These are phyloP conservation scores for Elymnias hypermnestra DNA, from an alignment of 1,140 invertebrate species.

Conservation along the genomic window DNA sequence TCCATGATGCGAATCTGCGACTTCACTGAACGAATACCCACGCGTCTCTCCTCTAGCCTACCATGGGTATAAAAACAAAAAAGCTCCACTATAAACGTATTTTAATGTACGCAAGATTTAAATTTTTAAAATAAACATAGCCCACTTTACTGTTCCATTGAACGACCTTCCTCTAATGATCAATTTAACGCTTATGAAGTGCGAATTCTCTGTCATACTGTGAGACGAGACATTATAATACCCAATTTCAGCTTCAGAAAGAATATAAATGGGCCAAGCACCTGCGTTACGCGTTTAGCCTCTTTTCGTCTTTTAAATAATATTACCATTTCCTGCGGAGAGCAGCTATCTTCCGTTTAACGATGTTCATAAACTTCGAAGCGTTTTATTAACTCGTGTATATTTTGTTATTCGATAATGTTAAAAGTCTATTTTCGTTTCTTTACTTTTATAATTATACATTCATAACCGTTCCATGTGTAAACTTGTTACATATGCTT, in stretches of 20 bases:
- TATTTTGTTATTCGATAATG: neutral
- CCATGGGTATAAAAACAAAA: too few relatives aligned
- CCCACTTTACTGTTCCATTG: constrained; percentile 48
- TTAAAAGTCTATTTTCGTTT: too few relatives aligned
- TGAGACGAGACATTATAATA: constrained; percentile 64
- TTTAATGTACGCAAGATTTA: constrained; percentile 2
- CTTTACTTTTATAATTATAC: too few relatives aligned
- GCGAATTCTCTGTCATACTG: constrained; percentile 65
- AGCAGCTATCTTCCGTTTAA: constrained; percentile 16
- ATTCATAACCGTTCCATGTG: too few relatives aligned
- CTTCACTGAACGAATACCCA: too few relatives aligned
- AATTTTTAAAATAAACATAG: constrained; percentile 49
- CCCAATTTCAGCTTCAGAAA: constrained; percentile 60
- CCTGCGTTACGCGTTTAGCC: constrained; percentile 35
- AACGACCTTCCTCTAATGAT: constrained; percentile 54
- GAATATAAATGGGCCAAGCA: constrained; percentile 58
- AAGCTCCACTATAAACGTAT: neutral
- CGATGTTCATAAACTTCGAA: constrained; percentile 21
- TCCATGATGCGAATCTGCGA: too few relatives aligned
- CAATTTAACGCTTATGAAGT: constrained; percentile 71
- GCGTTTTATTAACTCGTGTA: neutral
- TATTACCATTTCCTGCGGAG: constrained; percentile 33
- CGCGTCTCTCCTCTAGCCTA: too few relatives aligned
- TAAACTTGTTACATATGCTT: too few relatives aligned
- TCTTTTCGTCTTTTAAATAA: constrained; percentile 34